Conservation (phyloP, 2,888 invertebrate genomes). For the Lasioglossum malachurum region DNA sequence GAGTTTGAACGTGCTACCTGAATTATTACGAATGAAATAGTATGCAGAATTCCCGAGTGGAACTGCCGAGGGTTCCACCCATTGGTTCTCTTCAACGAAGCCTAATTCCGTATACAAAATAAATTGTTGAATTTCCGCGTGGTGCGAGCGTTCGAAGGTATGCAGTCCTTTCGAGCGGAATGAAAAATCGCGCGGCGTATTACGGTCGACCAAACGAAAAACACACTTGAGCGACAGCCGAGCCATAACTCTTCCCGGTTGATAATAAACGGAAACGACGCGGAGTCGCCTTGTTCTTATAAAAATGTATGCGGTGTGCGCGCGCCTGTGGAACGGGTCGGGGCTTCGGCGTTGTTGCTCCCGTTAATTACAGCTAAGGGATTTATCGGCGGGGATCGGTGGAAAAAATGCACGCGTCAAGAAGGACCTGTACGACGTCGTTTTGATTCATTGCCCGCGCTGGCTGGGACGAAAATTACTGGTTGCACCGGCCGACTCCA, state of each 20-base stretch:
- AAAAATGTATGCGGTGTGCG: conserved; percentile 47
- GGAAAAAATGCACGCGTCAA: conserved; percentile 49
- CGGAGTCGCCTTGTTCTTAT: conserved; percentile 30
- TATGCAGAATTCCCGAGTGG: too few relatives aligned
- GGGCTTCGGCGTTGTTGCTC: neutral
- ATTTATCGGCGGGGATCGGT: conserved; percentile 47
- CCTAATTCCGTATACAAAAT: neutral
- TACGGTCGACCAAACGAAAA: neutral
- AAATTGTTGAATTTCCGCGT: neutral
- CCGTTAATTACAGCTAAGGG: conserved; percentile 52
- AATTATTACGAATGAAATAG: too few relatives aligned
- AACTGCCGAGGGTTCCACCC: too few relatives aligned
- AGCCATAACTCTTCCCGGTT: conserved; percentile 17
- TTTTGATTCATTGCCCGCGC: conserved; percentile 56
- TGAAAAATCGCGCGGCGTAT: neutral
- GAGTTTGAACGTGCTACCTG: too few relatives aligned
- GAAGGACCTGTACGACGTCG: conserved; percentile 38
- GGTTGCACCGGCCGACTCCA: conserved; percentile 48
- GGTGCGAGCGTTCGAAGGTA: neutral
- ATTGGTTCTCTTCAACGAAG: neutral
- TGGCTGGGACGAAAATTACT: conserved; percentile 45
- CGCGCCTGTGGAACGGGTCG: conserved; percentile 13
- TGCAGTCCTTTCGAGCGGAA: neutral
- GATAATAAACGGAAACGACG: conserved; percentile 25
- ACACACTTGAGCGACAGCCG: neutral